Percentiles rank a stretch among this genome's conserved stretches.
phyloP scores from a whole-genome alignment of 2,113 vertebrate species.

The Macquaria ambigua region DNA sequence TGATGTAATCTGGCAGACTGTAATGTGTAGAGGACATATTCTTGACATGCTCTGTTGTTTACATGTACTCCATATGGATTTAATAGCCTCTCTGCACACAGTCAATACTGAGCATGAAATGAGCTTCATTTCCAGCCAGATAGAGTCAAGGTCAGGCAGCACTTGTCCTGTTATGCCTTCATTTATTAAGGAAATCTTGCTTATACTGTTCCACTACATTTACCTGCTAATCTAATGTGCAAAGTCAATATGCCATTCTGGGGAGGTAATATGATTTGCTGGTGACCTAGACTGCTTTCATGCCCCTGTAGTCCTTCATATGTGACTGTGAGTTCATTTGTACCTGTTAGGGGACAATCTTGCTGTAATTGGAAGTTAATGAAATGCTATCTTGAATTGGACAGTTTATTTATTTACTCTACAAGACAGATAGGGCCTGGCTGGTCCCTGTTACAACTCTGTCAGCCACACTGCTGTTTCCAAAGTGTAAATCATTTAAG shows the following conservation, averaged over 20 bases:
- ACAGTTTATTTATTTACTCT: slow-evolving; percentile 74
- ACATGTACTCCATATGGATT: slow-evolving; percentile 49
- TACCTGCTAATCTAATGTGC: slow-evolving; percentile 72
- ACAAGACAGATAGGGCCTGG: slow-evolving; percentile 62
- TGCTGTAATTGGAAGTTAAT: slow-evolving; percentile 56
- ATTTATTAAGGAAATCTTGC: slow-evolving; percentile 64
- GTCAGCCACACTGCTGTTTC: slow-evolving; percentile 48
- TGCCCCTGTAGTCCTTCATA: slow-evolving; percentile 20
- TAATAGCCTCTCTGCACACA: slow-evolving; percentile 39
- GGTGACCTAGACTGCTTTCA: slow-evolving; percentile 36
- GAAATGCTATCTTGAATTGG: slow-evolving; percentile 49
- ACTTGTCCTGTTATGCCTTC: slow-evolving; percentile 54
- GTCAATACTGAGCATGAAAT: slow-evolving; percentile 52
- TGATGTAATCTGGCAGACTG: slow-evolving; percentile 33
- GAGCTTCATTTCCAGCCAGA: slow-evolving; percentile 43
- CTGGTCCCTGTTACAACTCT: slow-evolving; percentile 59
- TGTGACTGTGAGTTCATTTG: slow-evolving; percentile 48
- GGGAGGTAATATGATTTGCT: slow-evolving; percentile 68
- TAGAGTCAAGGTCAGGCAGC: slow-evolving; percentile 57
- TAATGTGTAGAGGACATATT: slow-evolving; percentile 24
- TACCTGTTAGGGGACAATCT: slow-evolving; percentile 53
- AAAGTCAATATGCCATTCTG: slow-evolving; percentile 73
- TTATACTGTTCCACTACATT: slow-evolving; percentile 67
- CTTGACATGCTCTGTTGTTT: slow-evolving; percentile 43
- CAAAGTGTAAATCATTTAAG: slow-evolving; percentile 62